A percentile compares a stretch with the other conserved stretches of the same genome.
Conservation (phyloP, 2,797 vertebrate species). For the Mus minutoides region DNA sequence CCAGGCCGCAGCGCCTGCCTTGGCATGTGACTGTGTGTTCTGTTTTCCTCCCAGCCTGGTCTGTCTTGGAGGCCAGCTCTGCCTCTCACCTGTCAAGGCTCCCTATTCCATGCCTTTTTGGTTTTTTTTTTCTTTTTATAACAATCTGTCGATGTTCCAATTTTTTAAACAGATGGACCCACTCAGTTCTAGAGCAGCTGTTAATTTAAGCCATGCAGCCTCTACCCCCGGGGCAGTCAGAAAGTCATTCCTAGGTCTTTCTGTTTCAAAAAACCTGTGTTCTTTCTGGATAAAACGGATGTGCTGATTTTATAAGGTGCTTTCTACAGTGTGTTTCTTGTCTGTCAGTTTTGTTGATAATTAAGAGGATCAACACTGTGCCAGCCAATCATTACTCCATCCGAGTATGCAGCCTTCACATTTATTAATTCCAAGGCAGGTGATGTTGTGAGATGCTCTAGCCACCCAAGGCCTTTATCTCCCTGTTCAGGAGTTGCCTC, state of each 20-base stretch:
- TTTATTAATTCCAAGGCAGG: neutral
- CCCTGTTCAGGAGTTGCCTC: neutral
- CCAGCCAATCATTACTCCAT: neutral
- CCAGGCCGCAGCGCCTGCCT: neutral
- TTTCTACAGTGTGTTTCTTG: neutral
- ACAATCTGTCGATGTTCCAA: neutral
- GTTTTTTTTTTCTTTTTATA: too few relatives aligned
- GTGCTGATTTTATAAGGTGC: slow-evolving; percentile 1
- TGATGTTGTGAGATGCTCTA: neutral
- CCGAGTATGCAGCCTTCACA: neutral
- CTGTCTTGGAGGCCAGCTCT: neutral
- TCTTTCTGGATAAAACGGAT: neutral
- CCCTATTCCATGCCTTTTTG: neutral
- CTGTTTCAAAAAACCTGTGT: neutral
- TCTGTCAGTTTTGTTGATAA: neutral
- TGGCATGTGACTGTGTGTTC: neutral
- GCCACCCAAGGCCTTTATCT: neutral
- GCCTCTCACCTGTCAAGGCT: neutral
- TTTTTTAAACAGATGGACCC: neutral
- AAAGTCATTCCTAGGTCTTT: neutral
- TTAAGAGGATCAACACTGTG: neutral
- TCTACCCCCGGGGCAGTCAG: neutral
- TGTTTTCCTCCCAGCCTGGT: neutral
- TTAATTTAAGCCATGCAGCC: neutral
- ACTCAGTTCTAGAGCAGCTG: neutral